Base-by-base conservation (phyloP, 2,113 vertebrate species). In the Ammodramus savannarum region DNA sequence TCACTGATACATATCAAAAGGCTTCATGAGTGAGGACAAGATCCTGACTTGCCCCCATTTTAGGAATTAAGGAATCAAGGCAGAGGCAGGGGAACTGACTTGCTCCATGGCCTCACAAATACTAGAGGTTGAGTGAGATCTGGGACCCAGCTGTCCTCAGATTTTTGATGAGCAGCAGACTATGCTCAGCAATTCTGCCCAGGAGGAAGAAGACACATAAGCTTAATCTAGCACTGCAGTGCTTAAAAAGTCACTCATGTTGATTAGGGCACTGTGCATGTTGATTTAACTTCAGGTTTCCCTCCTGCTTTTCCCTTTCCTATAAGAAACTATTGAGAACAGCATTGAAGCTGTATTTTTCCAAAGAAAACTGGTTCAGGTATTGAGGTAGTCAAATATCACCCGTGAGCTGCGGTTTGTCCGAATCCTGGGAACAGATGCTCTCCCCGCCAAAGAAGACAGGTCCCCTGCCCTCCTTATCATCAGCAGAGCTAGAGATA, bases 211-310 rank as follows among this genome's bases (percentile, higher is more conserved):
- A 3, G 29, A 20, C 11, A 3, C 8, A 27, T 89, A 89, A 92
- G 66, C 41, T 88, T 80, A 82, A 66, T 85, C 75, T 48, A 58
- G 54, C 43, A 79, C 79, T 92, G 90, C 72, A 46, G 23, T 29
- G 61, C 59, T 36, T 63, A 65, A 41, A 31, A 74, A 77, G 26
- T 77, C 15, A 76, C 65, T 95, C 66, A 17, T 36, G 31, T 86
- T 34, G 14, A 41, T 93, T 93, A 75, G 52, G 80, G 43, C 39
- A 46, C 68, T 89, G 65, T 72, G 36, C 43, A 15, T 87, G 58
- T 96, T 97, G 92, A 90, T 95, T 95, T 92, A 77, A 91, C 41
- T 92, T 63, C 62, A 74, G 25, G 38, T 95, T 96, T 96, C 57
- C 59, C 12, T 95, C 17, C 34, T 49, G 2, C 11, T 61, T 46